phyloP scores from a whole-genome alignment of 2,888 invertebrate genomes.

The Tanytarsus gracilentus region DNA sequence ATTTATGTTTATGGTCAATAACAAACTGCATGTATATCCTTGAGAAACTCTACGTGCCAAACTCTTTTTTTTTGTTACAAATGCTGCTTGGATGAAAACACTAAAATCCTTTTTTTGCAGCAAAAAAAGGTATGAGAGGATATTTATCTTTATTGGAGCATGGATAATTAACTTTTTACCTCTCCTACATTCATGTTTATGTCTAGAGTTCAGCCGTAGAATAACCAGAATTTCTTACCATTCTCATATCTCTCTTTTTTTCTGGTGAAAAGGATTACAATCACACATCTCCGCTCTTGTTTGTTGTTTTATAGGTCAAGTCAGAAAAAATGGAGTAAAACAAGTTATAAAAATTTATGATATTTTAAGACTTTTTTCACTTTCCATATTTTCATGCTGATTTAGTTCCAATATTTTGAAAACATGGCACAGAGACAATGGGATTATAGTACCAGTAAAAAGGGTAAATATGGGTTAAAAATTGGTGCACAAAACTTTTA shows the following conservation, averaged over 20 bases:
- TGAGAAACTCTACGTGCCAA: slow-evolving; percentile 4
- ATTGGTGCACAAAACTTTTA: slow-evolving; percentile 15
- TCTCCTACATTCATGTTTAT: slow-evolving; percentile 6
- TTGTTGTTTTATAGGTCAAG: slow-evolving; percentile 27
- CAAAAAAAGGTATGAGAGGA: background rate
- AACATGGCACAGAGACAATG: slow-evolving; percentile 18
- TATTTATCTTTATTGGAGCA: slow-evolving; percentile 24
- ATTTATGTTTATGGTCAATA: slow-evolving; percentile 23
- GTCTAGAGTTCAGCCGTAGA: background rate
- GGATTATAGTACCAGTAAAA: slow-evolving; percentile 8
- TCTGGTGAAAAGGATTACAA: slow-evolving; percentile 28
- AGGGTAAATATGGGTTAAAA: slow-evolving; percentile 23
- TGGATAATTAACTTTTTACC: slow-evolving; percentile 28
- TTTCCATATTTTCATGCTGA: slow-evolving; percentile 8
- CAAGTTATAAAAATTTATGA: slow-evolving; percentile 29
- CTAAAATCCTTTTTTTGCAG: slow-evolving; percentile 18
- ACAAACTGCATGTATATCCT: too few relatives aligned
- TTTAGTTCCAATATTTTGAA: slow-evolving; percentile 21
- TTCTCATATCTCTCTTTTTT: background rate
- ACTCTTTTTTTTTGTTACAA: background rate
- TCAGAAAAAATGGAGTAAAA: slow-evolving; percentile 20
- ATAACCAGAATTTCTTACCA: background rate
- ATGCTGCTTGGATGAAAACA: background rate
- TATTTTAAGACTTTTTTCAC: slow-evolving; percentile 17
- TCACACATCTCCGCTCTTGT: too few relatives aligned